A percentile compares a stretch with the other conserved stretches of the same genome.
These are phyloP conservation scores for Liopterus haemorrhoidalis DNA, from an alignment of 2,888 invertebrate genomes.

Conservation along the genomic window DNA sequence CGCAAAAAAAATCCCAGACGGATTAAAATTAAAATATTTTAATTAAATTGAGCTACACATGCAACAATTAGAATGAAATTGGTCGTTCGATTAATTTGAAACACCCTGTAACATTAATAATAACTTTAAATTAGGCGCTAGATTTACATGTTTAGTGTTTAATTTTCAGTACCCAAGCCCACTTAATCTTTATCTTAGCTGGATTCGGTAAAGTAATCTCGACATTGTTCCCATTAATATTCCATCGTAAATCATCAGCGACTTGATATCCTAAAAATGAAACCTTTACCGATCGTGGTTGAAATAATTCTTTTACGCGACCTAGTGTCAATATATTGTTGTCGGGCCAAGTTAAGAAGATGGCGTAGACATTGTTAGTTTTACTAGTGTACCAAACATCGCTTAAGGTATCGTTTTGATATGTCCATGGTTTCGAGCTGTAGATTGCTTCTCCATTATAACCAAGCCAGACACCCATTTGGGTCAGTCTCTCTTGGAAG, in stretches of 20 bases:
- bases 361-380: slow-evolving; percentile 56
- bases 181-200: slow-evolving; percentile 40
- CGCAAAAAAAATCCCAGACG: too few species aligned
- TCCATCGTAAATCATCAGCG: slow-evolving; percentile 46
- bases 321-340: slow-evolving; percentile 50
- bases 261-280: neutral
- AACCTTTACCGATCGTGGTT: neutral
- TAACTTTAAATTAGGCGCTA: neutral
- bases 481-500: slow-evolving; percentile 74
- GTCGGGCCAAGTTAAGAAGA: slow-evolving; percentile 63
- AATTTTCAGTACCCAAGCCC: slow-evolving; percentile 48
- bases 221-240: slow-evolving; percentile 34
- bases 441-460: slow-evolving; percentile 85
- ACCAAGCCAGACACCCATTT: slow-evolving; percentile 73
- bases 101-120: too few species aligned
- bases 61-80: too few species aligned
- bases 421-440: slow-evolving; percentile 65
- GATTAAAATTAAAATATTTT: too few species aligned
- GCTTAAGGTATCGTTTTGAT: slow-evolving; percentile 72
- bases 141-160: slow-evolving; percentile 8
- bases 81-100: too few species aligned
- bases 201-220: slow-evolving; percentile 45
- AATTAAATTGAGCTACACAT: too few species aligned
- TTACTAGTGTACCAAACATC: slow-evolving; percentile 69
- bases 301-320: neutral